Base-by-base conservation (phyloP, 2,888 invertebrate species). In the Trisateles emortualis region DNA sequence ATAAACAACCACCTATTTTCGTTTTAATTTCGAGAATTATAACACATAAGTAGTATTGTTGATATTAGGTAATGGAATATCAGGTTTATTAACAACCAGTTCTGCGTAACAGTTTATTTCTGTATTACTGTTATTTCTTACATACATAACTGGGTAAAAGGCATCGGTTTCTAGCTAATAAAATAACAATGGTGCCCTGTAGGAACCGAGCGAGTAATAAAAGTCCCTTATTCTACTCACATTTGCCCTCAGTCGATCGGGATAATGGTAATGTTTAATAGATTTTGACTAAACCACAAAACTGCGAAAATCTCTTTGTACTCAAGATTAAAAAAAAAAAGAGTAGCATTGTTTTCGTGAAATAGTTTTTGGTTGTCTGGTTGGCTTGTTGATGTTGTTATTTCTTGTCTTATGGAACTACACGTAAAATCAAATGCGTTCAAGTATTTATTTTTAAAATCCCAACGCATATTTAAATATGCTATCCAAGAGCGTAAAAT, bases 131-230 rank as follows among this genome's bases (percentile, higher is more conserved):
- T 62, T 54, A 63, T 68, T 56, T 44, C 46, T 56, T 55, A 61
- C 45, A 56, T 58, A n/a, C n/a, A n/a, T 38, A 45, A 50, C 30
- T 30, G 38, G 35, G 49, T 59, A 67, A 64, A 64, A 56, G 53
- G 47, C 53, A 53, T 32, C 48, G 41, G 52, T 55, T 65, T 66
- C 48, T 51, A 48, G 47, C 26, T 44, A 60, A 59, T 70, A 56
- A 65, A 59, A 63, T 60, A 56, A 59, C 51, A 63, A 63, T 54
- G 58, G 59, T 50, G 65, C 50, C 56, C 44, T 56, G 51, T 11
- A 9, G 3, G 16, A 38, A 17, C 29, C 11, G n/a, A 9, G 33
- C 33, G 14, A 33, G 33, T 5, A 14, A 14, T 33, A 13, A 14
- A 33, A 33, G 33, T 26, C 14, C 14, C 14, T 2, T 33, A 30